These are phyloP conservation scores for Batillaria attramentaria DNA, from an alignment of 1,140 invertebrate species.

Conservation along the genomic window DNA sequence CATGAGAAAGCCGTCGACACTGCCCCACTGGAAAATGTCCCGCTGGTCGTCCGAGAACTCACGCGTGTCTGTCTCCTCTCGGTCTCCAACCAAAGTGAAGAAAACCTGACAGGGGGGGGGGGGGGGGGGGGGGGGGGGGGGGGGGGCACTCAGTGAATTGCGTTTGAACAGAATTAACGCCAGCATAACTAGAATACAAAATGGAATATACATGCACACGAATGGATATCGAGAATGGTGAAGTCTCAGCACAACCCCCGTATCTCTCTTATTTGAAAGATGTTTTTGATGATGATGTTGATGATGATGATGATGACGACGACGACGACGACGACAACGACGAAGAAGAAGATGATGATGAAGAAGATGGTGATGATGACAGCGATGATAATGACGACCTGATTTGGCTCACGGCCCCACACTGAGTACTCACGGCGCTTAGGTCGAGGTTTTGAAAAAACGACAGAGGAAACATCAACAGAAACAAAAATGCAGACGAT, in stretches of 20 bases:
- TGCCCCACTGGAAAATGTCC: constrained; percentile 71
- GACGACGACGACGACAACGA: background rate
- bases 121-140: too few species aligned
- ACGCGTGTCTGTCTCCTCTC: constrained; percentile 73
- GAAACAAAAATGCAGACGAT: too few species aligned
- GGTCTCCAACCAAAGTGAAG: constrained; percentile 74
- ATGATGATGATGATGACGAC: background rate
- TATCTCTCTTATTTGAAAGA: background rate
- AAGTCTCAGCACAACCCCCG: too few species aligned
- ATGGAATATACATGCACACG: background rate
- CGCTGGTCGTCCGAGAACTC: constrained; percentile 69
- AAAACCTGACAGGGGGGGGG: constrained; percentile 63
- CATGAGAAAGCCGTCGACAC: constrained; percentile 74
- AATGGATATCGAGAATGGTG: too few species aligned
- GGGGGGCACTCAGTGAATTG: too few species aligned
- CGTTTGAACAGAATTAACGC: too few species aligned
- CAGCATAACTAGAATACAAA: too few species aligned
- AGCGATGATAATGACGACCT: background rate
- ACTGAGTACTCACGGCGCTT: too few species aligned
- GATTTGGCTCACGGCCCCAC: too few species aligned
- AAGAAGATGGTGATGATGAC: background rate
- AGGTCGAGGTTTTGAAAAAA: too few species aligned
- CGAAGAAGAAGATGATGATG: too few species aligned
- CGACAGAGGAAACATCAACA: too few species aligned
- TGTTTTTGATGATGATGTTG: background rate